Conservation (phyloP, 2,113 vertebrate genomes). For the Anarrhichthys ocellatus region DNA sequence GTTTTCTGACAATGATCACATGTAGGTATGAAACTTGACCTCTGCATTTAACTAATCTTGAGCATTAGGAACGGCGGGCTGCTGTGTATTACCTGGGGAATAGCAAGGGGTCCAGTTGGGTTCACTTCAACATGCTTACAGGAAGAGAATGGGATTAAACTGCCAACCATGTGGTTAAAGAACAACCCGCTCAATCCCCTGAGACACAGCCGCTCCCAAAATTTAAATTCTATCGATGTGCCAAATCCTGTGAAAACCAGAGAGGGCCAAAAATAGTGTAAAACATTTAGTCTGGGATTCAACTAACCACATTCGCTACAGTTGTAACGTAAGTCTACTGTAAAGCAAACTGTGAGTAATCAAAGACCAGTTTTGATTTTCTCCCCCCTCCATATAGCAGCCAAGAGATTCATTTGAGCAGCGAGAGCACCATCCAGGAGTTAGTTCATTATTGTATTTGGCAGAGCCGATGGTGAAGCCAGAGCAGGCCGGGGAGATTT, state of each 20-base stretch:
- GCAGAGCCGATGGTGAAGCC: slow-evolving; percentile 21
- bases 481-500: slow-evolving; percentile 20
- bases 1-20: too few relatives aligned
- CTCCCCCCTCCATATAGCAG: not conserved
- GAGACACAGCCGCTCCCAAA: not conserved
- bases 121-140: too few relatives aligned
- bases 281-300: slow-evolving; percentile 1
- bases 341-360: slow-evolving; percentile 37
- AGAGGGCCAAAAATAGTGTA: not conserved
- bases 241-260: slow-evolving; percentile 3
- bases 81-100: not conserved
- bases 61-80: too few relatives aligned
- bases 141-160: too few relatives aligned
- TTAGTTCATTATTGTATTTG: slow-evolving; percentile 53
- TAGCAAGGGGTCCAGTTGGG: not conserved
- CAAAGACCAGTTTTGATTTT: slow-evolving; percentile 18
- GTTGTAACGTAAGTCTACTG: slow-evolving; percentile 4
- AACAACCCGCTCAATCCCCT: not conserved
- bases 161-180: too few relatives aligned
- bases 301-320: not conserved
- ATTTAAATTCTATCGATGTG: not conserved
- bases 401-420: slow-evolving; percentile 27
- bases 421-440: slow-evolving; percentile 7
- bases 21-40: too few relatives aligned
- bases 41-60: too few relatives aligned